These are phyloP conservation scores for Dendrolimus punctatus DNA, from an alignment of 1,140 invertebrate species.

Conservation along the genomic window DNA sequence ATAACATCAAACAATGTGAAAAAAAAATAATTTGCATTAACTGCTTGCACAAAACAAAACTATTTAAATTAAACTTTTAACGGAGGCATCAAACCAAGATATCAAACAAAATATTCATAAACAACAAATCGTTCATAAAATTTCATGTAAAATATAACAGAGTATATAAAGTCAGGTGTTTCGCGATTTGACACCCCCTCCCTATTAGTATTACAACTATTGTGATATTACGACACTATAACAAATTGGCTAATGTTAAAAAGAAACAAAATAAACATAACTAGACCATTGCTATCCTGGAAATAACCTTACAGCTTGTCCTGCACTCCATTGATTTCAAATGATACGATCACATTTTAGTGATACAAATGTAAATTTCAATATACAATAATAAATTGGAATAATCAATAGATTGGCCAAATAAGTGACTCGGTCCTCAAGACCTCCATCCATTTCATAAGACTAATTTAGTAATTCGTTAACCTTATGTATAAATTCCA, in stretches of 20 bases:
- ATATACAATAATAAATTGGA: constrained; percentile 67
- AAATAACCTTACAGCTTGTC: constrained; percentile 59
- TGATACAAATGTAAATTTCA: constrained; percentile 58
- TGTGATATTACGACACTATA: constrained; percentile 68
- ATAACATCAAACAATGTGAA: constrained; percentile 73
- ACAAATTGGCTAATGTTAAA: constrained; percentile 69
- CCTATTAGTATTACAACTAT: constrained; percentile 63
- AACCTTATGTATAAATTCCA: constrained; percentile 70
- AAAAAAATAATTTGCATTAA: constrained; percentile 69
- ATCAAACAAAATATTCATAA: constrained; percentile 66
- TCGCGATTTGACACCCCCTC: constrained; percentile 68
- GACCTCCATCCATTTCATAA: constrained; percentile 59
- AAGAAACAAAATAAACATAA: constrained; percentile 68
- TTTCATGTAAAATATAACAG: constrained; percentile 67
- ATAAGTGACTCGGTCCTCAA: constrained; percentile 67
- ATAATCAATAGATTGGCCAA: constrained; percentile 69
- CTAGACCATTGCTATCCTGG: constrained; percentile 71
- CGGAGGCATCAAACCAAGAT: constrained; percentile 70
- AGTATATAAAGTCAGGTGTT: constrained; percentile 49
- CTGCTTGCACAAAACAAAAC: constrained; percentile 71
- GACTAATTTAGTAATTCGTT: constrained; percentile 72
- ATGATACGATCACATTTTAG: constrained; percentile 49
- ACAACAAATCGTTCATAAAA: constrained; percentile 68
- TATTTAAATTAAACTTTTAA: constrained; percentile 68
- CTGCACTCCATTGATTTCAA: constrained; percentile 66